Conservation (phyloP, 2,797 vertebrate species). For the Pipistrellus kuhlii region DNA sequence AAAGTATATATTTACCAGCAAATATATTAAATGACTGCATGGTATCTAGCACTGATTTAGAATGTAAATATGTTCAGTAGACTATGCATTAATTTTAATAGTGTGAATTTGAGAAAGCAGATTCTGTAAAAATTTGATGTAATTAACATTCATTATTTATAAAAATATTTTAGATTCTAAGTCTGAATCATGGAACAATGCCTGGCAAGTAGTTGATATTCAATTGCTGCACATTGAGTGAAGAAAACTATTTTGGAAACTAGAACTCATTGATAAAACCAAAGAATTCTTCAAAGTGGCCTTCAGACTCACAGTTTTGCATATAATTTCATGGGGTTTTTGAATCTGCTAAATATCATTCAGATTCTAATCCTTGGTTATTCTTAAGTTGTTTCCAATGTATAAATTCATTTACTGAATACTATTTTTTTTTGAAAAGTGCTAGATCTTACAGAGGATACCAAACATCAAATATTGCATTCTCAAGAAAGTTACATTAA, state of each 20-base stretch:
- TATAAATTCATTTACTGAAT: neutral
- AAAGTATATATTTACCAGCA: constrained; percentile 35
- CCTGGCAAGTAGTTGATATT: constrained; percentile 34
- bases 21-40: neutral
- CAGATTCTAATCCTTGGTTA: constrained; percentile 1
- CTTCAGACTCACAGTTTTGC: neutral
- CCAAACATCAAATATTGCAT: neutral
- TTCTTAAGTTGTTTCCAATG: constrained; percentile 18
- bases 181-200: neutral
- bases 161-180: constrained; percentile 29
- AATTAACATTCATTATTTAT: constrained; percentile 9
- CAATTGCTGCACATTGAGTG: neutral
- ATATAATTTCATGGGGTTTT: constrained; percentile 9
- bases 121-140: constrained; percentile 27
- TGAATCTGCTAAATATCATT: constrained; percentile 16
- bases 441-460: neutral
- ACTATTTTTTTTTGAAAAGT: neutral
- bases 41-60: constrained; percentile 37
- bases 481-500: neutral
- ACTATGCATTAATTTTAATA: constrained; percentile 48
- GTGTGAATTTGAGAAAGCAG: constrained; percentile 4
- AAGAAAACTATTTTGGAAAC: constrained; percentile 35
- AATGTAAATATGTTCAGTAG: constrained; percentile 27
- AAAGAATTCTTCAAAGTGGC: constrained; percentile 33
- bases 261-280: constrained; percentile 52